A percentile compares a stretch with the other conserved stretches of the same genome.
phyloP scores from a whole-genome alignment of 2,113 vertebrate genomes.

The Myiozetetes cayanensis region DNA sequence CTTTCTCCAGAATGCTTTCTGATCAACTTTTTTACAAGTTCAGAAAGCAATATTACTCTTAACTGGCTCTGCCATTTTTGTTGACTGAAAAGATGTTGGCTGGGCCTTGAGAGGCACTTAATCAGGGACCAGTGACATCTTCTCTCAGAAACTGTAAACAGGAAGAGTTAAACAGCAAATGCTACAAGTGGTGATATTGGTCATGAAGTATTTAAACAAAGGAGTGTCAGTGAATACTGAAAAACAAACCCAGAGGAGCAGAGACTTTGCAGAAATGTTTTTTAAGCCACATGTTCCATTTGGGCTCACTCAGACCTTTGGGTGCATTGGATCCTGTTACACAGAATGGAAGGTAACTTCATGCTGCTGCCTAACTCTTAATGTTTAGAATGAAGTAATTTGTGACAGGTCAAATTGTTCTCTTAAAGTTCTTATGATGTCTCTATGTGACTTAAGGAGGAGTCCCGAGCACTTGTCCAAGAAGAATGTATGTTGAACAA shows the following conservation, averaged over 20 bases:
- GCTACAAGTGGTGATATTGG: neutral
- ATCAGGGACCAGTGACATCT: neutral
- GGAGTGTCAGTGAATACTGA: neutral
- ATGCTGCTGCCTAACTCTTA: neutral
- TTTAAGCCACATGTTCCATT: neutral
- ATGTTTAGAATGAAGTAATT: neutral
- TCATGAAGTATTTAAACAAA: neutral
- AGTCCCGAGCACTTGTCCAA: neutral
- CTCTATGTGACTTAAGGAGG: neutral
- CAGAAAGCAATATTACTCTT: neutral
- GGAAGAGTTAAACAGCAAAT: neutral
- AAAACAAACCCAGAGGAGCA: neutral
- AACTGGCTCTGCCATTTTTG: neutral
- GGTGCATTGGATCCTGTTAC: neutral
- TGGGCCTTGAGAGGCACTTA: neutral
- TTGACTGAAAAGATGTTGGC: neutral
- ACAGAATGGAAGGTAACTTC: neutral
- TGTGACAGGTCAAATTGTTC: neutral
- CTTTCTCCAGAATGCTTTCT: neutral
- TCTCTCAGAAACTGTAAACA: neutral
- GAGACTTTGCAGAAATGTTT: neutral
- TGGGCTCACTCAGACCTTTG: neutral
- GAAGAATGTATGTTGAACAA: neutral
- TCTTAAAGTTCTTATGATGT: neutral
- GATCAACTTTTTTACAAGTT: neutral